These are phyloP conservation scores for Protonemura montana DNA, from an alignment of 2,888 invertebrate species.

Conservation along the genomic window DNA sequence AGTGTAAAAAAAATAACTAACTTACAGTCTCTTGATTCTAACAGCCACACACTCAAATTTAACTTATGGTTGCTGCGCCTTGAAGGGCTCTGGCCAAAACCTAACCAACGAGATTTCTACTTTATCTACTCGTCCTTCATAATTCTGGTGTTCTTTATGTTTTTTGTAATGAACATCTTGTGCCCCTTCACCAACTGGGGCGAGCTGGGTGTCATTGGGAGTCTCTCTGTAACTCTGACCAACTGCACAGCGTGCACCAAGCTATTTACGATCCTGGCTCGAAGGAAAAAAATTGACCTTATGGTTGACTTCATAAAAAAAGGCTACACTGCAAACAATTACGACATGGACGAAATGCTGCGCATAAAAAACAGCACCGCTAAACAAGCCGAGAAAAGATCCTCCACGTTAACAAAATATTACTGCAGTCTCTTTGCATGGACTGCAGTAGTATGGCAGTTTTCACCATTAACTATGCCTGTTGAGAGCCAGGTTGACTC, in stretches of 20 bases:
- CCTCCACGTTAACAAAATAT: background rate
- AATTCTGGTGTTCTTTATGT: background rate
- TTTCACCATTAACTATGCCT: background rate
- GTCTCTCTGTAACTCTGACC: background rate
- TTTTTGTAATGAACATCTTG: background rate
- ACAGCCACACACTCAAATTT: background rate
- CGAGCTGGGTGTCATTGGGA: background rate
- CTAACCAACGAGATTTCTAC: background rate
- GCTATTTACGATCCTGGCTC: background rate
- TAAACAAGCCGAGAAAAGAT: background rate
- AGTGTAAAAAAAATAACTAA: background rate
- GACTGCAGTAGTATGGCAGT: conserved; percentile 9
- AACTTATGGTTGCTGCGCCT: background rate
- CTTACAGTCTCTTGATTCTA: too few relatives aligned
- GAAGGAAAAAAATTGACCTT: background rate
- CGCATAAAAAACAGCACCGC: background rate
- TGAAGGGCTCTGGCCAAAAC: background rate
- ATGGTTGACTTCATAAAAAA: conserved; percentile 8
- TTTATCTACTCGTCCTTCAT: background rate
- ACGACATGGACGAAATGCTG: background rate
- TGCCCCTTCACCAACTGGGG: conserved; percentile 15
- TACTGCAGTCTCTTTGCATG: conserved; percentile 15
- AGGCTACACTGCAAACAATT: background rate
- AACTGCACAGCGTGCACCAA: background rate
- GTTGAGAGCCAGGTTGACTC: background rate